A percentile compares a stretch with the other conserved stretches of the same genome.
Evolutionary conservation across 2,888 invertebrate genomes (phyloP).

Genomic region (Leuctra nigra): DNA sequence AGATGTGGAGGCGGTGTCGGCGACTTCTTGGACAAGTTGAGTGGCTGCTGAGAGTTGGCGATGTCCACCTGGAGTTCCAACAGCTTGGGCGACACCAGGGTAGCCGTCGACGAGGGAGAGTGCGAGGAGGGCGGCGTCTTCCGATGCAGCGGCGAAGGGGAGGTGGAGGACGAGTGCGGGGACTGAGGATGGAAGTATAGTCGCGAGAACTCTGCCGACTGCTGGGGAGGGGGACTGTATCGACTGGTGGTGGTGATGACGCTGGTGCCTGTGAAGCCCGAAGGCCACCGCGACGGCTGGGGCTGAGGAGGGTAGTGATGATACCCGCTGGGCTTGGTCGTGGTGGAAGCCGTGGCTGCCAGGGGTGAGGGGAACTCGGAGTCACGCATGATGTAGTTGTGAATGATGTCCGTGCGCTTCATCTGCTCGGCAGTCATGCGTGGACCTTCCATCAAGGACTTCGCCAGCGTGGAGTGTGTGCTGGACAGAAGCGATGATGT

Average conservation of each 20-base stretch:
- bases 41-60: slow-evolving; percentile 72
- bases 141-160: slow-evolving; percentile 40
- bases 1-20: slow-evolving; percentile 69
- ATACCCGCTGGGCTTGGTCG: slow-evolving; percentile 34
- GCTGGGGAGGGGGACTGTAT: slow-evolving; percentile 21
- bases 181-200: slow-evolving; percentile 39
- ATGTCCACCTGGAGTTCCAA: slow-evolving; percentile 77
- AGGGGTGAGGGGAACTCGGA: slow-evolving; percentile 41
- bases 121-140: slow-evolving; percentile 35
- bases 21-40: slow-evolving; percentile 84
- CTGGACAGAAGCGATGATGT: slow-evolving; percentile 62
- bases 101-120: slow-evolving; percentile 40
- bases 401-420: slow-evolving; percentile 87
- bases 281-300: slow-evolving; percentile 27
- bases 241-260: slow-evolving; percentile 56
- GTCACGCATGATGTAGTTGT: slow-evolving; percentile 82
- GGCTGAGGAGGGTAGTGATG: slow-evolving; percentile 33
- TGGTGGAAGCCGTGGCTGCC: slow-evolving; percentile 47
- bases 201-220: slow-evolving; percentile 26
- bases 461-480: slow-evolving; percentile 84
- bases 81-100: slow-evolving; percentile 42
- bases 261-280: slow-evolving; percentile 43
- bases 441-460: slow-evolving; percentile 87
- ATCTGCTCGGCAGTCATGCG: slow-evolving; percentile 89
- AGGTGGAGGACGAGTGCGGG: slow-evolving; percentile 35